Percentiles rank a stretch among this genome's conserved stretches.
Conservation (phyloP, 2,113 vertebrate species). For the Pampusana beccarii region DNA sequence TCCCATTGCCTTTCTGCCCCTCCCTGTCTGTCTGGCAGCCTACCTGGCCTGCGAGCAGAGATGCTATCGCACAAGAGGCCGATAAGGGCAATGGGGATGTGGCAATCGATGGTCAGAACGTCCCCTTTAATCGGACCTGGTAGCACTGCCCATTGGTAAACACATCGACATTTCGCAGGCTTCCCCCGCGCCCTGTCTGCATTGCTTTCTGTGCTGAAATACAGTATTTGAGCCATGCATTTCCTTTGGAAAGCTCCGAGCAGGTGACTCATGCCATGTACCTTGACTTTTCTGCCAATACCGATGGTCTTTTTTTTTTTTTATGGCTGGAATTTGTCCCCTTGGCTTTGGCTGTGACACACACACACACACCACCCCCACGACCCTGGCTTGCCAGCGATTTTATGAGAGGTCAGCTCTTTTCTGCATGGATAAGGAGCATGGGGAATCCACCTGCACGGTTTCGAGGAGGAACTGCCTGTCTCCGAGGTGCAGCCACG, state of each 20-base stretch:
- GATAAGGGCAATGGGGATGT: constrained; percentile 41
- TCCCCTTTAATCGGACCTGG: not conserved
- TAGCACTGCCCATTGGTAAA: not conserved
- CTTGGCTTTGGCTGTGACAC: not conserved
- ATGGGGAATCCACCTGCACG: fast-evolving
- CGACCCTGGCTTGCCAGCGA: not conserved
- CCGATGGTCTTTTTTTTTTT: not conserved
- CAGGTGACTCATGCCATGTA: constrained; percentile 2
- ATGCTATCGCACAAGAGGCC: not conserved
- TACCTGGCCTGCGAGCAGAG: not conserved
- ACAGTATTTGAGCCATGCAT: fast-evolving
- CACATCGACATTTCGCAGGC: not conserved
- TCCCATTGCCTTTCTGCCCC: not conserved
- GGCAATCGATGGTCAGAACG: constrained; percentile 16
- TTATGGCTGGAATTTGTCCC: constrained; percentile 55
- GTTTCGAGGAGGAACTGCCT: not conserved
- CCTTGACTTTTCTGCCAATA: not conserved
- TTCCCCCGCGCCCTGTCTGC: not conserved
- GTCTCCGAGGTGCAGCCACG: not conserved
- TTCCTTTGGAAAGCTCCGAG: not conserved
- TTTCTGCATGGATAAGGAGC: not conserved
- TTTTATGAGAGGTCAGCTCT: not conserved
- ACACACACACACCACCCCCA: not conserved
- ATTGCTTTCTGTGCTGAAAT: not conserved
- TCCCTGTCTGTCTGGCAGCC: constrained; percentile 46